Evolutionary conservation across 2,797 vertebrate species (phyloP).

Genomic region (Argentina silus): DNA sequence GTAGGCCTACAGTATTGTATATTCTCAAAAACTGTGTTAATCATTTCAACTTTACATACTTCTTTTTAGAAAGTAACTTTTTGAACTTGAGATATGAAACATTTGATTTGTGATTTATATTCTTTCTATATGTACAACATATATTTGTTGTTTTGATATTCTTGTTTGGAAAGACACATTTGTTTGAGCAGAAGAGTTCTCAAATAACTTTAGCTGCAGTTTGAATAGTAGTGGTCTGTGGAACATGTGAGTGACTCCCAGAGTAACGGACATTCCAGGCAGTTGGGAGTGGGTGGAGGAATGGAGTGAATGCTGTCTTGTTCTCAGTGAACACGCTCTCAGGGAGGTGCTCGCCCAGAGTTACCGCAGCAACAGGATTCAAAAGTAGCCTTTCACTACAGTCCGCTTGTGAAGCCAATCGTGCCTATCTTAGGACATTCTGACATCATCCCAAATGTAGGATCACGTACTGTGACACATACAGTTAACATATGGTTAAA

Average conservation of each 20-base stretch:
- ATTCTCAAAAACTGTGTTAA: neutral
- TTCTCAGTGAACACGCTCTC: conserved; percentile 26
- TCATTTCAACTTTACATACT: neutral
- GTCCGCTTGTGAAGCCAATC: neutral
- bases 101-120: conserved; percentile 13
- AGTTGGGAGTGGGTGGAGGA: conserved; percentile 39
- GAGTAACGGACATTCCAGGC: conserved; percentile 47
- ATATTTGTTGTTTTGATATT: neutral
- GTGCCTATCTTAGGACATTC: neutral
- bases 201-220: conserved; percentile 7
- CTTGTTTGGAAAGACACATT: neutral
- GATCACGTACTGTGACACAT: neutral
- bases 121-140: neutral
- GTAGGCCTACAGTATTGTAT: neutral
- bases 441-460: neutral
- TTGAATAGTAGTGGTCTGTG: conserved; percentile 27
- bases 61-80: too few species aligned
- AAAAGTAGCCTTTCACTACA: conserved; percentile 20
- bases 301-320: conserved; percentile 42
- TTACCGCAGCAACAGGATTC: conserved; percentile 34
- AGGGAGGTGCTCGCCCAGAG: conserved; percentile 13
- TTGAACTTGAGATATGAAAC: neutral
- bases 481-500: neutral
- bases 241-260: conserved; percentile 33
- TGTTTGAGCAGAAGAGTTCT: neutral